A percentile compares a stretch with the other conserved stretches of the same genome.
Conservation (phyloP, 1,140 invertebrate species). For the Varroa destructor region DNA sequence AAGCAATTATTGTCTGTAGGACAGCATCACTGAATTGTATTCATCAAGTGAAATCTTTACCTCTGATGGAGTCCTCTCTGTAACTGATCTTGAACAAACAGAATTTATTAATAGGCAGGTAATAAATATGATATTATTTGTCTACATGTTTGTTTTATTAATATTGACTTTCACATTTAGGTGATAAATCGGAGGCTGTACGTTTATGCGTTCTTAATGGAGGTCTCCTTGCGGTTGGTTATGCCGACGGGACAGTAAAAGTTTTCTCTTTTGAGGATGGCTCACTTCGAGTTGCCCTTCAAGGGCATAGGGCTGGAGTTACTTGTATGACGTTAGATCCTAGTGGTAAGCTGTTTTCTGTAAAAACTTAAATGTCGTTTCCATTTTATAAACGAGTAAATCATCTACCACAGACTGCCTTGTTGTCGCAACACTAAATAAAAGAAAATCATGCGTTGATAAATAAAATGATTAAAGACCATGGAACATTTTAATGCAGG, state of each 20-base stretch:
- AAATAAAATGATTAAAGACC: too few relatives aligned
- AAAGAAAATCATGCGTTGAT: too few relatives aligned
- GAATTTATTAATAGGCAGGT: too few relatives aligned
- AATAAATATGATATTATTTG: too few relatives aligned
- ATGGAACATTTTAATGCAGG: too few relatives aligned
- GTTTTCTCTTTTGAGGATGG: conserved; percentile 51
- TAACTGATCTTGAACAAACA: too few relatives aligned
- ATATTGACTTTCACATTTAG: background rate
- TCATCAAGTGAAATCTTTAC: too few relatives aligned
- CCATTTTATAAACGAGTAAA: conserved; percentile 1
- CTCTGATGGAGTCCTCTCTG: too few relatives aligned
- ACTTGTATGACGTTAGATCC: conserved; percentile 66
- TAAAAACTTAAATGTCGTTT: conserved; percentile 51
- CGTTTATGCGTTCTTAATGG: conserved; percentile 51
- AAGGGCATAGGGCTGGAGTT: conserved; percentile 73
- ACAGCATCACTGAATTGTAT: too few relatives aligned
- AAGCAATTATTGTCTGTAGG: too few relatives aligned
- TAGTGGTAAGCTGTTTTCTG: conserved; percentile 67
- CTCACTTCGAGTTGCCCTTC: conserved; percentile 61
- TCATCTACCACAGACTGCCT: background rate
- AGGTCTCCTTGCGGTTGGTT: conserved; percentile 71
- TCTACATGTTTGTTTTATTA: too few relatives aligned
- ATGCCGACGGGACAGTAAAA: conserved; percentile 71
- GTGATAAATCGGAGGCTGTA: conserved; percentile 34
- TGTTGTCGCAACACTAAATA: too few relatives aligned